Base-by-base conservation (phyloP, 2,113 vertebrate species). In the Probosciger aterrimus region DNA sequence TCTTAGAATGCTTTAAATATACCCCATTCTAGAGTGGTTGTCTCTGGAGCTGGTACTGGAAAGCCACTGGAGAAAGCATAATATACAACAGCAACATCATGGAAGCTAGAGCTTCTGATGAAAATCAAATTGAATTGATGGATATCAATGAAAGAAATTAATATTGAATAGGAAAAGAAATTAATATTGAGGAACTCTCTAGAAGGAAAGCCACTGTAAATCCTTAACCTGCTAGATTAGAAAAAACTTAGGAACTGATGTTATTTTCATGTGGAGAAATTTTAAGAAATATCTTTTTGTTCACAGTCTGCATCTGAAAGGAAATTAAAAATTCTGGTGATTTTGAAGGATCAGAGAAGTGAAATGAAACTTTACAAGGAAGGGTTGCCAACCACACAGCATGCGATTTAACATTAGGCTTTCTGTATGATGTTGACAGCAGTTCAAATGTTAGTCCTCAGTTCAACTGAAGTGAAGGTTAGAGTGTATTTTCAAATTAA, bases 201-300 rank as follows among this genome's bases (percentile, higher is more conserved):
- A 49, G 59, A 68, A 55, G 9, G 33, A 71, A 57, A 79, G 3
- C 0, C 37, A 39, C 16, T 35, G 11, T 10, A 71, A 83, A 50
- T 31, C 27, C 13, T 30, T 64, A 49, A 50, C 7, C 46, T 59
- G 8, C 7, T 27, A 27, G 19, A 63, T 6, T 17, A 70, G 23
- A 60, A 86, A 59, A 89, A 7, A 15, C 16, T 60, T 14, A 11
- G 49, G 24, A 85, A 5, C 0, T 23, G 24, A 23, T 24, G 2
- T 0, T 44, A 85, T 62, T 33, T 53, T 52, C 33, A 14, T 2
- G 3, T 5, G 23, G 41, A 67, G 23, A 75, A 37, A 35, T 71
- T 78, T 52, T 68, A 24, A 91, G 57, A 71, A 31, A 0, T 0
- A 22, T 3, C 4, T 5, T 82, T 71, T 65, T 2, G 0, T 60